phyloP scores from a whole-genome alignment of 2,113 vertebrate genomes.

The Apaloderma vittatum region DNA sequence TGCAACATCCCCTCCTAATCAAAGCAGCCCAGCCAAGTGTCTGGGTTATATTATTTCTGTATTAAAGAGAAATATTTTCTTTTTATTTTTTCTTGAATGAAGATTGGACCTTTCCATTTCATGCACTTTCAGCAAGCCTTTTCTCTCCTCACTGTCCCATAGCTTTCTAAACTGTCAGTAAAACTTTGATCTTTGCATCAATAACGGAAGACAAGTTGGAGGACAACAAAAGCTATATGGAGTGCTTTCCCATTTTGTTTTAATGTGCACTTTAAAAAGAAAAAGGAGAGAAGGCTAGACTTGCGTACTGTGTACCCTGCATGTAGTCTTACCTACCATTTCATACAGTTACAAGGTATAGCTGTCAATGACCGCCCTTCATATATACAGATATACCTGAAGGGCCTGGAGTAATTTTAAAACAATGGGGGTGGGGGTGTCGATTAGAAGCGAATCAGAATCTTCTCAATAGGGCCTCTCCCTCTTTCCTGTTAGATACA shows the following conservation, averaged over 20 bases:
- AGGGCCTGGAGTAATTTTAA: background rate
- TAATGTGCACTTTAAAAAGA: background rate
- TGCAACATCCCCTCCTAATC: slow-evolving; percentile 17
- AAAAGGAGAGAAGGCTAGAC: background rate
- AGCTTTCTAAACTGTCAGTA: background rate
- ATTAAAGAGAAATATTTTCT: background rate
- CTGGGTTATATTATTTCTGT: slow-evolving; percentile 35
- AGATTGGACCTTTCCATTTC: background rate
- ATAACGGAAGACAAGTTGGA: slow-evolving; percentile 57
- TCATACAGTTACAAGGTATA: background rate
- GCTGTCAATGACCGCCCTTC: background rate
- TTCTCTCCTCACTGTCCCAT: background rate
- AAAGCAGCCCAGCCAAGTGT: slow-evolving; percentile 35
- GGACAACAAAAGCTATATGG: slow-evolving; percentile 13
- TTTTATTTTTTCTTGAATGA: background rate
- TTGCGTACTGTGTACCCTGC: background rate
- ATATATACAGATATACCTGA: background rate
- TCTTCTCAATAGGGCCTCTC: background rate
- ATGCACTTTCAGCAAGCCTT: background rate
- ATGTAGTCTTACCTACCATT: background rate
- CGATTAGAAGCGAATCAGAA: background rate
- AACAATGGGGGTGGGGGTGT: background rate
- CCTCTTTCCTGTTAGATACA: background rate
- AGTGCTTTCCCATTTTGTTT: slow-evolving; percentile 27
- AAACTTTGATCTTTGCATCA: background rate